Evolutionary conservation across 2,113 vertebrate genomes (phyloP), one percentile per base, ranked within the genome.

Genomic region (Macroglossus sobrinus): DNA sequence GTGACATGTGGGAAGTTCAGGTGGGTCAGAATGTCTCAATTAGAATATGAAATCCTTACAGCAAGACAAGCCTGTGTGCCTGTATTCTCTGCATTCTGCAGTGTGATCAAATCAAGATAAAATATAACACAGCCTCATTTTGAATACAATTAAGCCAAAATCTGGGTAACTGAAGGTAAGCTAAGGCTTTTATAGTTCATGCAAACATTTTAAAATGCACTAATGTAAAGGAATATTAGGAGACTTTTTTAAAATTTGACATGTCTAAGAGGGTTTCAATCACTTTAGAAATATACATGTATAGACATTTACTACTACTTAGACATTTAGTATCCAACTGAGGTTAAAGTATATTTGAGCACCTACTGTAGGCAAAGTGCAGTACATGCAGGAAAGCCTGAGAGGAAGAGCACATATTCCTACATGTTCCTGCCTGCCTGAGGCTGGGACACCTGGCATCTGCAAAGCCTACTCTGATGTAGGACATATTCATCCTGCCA

Each of bases 81-180:
- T 78, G 28, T 26, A 74, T 16, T 50, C 47, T 96, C 57, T 55
- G 26, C 38, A 64, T 84, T 68, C 35, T 88, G 19, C 18, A 84
- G 26, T 55, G n/a, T 26, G 45, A 72, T 28, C 47, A 57, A 55
- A 13, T 61, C 88, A 76, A 22, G 28, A 13, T 45, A 50, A 84
- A 47, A 75, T 19, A 33, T 15, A 82, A 79, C 30, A 64, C 12
- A 30, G 26, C 4, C 15, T 87, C 69, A 38, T 88, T 80, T 87
- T 92, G 59, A 89, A 88, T 28, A 66, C 22, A 84, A 74, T 55
- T 68, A 96, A 86, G 68, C 85, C 38, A 76, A 71, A 95, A 71
- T 38, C 82, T 72, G 45, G 7, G 16, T 80, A n/a, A 75, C 33
- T 35, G 19, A 82, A 75, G n/a, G 74, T 1, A 72, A 66, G 61